Evolutionary conservation across 2,797 vertebrate genomes (phyloP), one percentile per base, ranked within the genome.

Genomic region (Glossophaga mutica): DNA sequence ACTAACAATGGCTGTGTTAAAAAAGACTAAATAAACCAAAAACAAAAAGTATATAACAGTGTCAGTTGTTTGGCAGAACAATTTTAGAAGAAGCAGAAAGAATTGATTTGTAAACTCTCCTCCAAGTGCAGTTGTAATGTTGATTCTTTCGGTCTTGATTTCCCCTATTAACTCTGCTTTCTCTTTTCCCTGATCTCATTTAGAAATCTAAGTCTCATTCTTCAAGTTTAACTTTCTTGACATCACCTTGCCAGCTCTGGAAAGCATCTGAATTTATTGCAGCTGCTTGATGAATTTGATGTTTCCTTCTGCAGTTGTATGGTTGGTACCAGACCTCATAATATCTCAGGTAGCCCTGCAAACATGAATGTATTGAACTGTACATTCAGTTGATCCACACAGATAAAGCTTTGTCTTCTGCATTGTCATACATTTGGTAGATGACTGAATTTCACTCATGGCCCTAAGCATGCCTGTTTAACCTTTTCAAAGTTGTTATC

Each of bases 1-100:
- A 98, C 98, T 98, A 98, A 98, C 98, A 96, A 86, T 52, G 86
- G 79, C 95, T 97, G 87, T 79, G 94, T 96, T 95, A 88, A 95
- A 96, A 50, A 95, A 97, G 77, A 94, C 68, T 95, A 94, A 98
- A 98, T 97, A 98, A 98, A 98, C 39, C 42, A 62, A 91, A 93
- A 97, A 97, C 97, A 95, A 98, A 98, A 98, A 96, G 97, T 96
- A 96, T 84, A 46, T 26, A 92, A 93, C 79, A 77, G 84, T 59
- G 85, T 98, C 97, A 62, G 62, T 96, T 91, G 97, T 97, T 98
- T 97, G 92, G 79, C 97, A 91, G 94, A 95, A 91, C 90, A 89
- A 82, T 52, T 87, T 94, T 76, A 96, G 94, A 97, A 94, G 68
- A 18, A 90, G 91, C 44, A 93, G 90, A 91, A 93, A 97, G 85